These are phyloP conservation scores for Nasonia longicornis DNA, from an alignment of 1,140 invertebrate species.

Conservation along the genomic window DNA sequence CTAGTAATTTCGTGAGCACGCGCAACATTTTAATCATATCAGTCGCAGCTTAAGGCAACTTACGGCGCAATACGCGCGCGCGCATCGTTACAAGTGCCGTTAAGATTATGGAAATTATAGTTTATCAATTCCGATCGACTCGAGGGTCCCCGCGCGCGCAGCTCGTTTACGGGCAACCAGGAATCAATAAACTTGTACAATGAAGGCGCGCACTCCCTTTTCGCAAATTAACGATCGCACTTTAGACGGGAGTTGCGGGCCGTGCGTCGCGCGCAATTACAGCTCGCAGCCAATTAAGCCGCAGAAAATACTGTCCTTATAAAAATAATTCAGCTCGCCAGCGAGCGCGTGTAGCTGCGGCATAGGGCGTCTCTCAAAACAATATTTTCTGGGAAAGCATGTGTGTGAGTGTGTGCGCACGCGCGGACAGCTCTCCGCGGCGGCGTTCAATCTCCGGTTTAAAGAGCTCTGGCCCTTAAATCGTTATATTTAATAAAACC, in stretches of 20 bases:
- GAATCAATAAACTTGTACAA: slow-evolving; percentile 33
- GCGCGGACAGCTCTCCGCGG: no score
- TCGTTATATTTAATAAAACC: slow-evolving; percentile 36
- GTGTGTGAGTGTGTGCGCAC: background rate
- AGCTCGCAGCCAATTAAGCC: slow-evolving; percentile 30
- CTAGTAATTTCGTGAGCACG: slow-evolving; percentile 29
- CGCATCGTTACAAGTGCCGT: background rate
- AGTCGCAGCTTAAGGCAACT: background rate
- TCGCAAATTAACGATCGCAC: slow-evolving; percentile 39
- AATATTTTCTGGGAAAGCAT: slow-evolving; percentile 16
- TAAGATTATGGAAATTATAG: slow-evolving; percentile 42
- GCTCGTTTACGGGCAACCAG: background rate
- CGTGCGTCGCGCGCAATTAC: slow-evolving; percentile 9
- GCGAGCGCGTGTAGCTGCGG: background rate
- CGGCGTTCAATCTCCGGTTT: slow-evolving; percentile 15
- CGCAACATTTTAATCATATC: slow-evolving; percentile 34
- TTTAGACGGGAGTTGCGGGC: background rate
- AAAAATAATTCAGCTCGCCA: slow-evolving; percentile 24
- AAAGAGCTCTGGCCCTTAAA: background rate
- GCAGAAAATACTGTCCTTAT: slow-evolving; percentile 28
- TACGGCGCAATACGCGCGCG: no score
- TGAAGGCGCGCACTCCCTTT: slow-evolving; percentile 9
- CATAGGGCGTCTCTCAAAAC: background rate
- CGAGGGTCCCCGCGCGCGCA: background rate
- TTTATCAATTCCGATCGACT: slow-evolving; percentile 31